phyloP scores from a whole-genome alignment of 2,797 vertebrate species.

The Xenopus petersii region DNA sequence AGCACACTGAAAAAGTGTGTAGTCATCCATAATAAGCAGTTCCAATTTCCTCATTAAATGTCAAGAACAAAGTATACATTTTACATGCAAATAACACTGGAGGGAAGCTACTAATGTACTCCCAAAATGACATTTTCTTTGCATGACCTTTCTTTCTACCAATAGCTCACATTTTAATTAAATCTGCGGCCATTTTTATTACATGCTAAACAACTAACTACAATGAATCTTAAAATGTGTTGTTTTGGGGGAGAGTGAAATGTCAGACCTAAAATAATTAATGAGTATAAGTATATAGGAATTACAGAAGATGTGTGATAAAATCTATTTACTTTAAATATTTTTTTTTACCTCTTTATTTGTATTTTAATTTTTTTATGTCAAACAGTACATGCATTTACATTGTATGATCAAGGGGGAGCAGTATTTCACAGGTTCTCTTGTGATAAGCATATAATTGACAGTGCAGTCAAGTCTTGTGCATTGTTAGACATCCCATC shows the following conservation, averaged over 20 bases:
- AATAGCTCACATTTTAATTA: slow-evolving; percentile 73
- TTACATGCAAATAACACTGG: slow-evolving; percentile 62
- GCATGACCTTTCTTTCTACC: slow-evolving; percentile 68
- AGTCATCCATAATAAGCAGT: slow-evolving; percentile 55
- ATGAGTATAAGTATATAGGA: slow-evolving; percentile 25
- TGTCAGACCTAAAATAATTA: slow-evolving; percentile 58
- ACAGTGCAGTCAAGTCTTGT: too few relatives aligned
- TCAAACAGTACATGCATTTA: too few relatives aligned
- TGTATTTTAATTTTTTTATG: too few relatives aligned
- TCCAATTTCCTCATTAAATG: slow-evolving; percentile 67
- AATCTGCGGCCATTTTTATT: slow-evolving; percentile 61
- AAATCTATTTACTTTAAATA: too few relatives aligned
- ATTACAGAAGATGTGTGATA: not conserved
- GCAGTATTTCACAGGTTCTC: too few relatives aligned
- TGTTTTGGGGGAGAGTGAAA: slow-evolving; percentile 58
- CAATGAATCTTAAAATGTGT: slow-evolving; percentile 51
- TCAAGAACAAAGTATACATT: slow-evolving; percentile 64
- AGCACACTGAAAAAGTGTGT: slow-evolving; percentile 50
- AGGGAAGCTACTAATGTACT: slow-evolving; percentile 61
- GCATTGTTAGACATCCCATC: too few relatives aligned
- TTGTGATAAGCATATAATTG: too few relatives aligned
- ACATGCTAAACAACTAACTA: slow-evolving; percentile 56
- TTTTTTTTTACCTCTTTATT: too few relatives aligned
- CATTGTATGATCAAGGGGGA: too few relatives aligned
- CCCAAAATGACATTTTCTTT: slow-evolving; percentile 67